Base-by-base conservation (phyloP, 2,888 invertebrate species). In the Luperina nickerlii region DNA sequence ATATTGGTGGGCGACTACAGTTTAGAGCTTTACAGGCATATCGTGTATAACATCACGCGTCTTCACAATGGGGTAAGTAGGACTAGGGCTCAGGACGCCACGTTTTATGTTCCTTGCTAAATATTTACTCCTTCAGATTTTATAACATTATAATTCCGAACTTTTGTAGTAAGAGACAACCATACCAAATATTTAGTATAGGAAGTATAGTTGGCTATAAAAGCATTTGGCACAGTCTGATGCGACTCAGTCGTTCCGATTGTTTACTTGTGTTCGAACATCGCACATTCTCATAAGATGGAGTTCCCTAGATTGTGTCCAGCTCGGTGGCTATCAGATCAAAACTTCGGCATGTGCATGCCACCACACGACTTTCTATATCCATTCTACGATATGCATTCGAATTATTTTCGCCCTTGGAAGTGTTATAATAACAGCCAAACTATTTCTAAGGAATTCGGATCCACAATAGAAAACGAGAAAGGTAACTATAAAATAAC, bases 401-500 rank as follows among this genome's bases (percentile, higher is more conserved):
- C 88, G n/a, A 87, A 90, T 83, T 94, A 93, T 83, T 92, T 88
- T 72, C 90, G 93, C 70, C 93, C 92, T 8, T 94, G 93, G 94
- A 91, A 90, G 73, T 88, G 88, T 81, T 85, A 74, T 20, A 72
- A 65, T 42, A 87, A 84, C 27, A 48, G 48, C n/a, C 89, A 92
- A 86, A 86, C 74, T 69, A 77, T 78, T 60, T 81, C 82, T 15
- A 91, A 92, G 82, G 93, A 93, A 76, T 89, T 90, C 57, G 92
- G 92, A 45, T 94, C 94, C 7, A 92, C 91, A 68, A 88, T 94
- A 73, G 88, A 90, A 71, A 90, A 91, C 74, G 89, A 91, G 68
- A 92, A 92, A 82, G 95, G 96, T 76, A 91, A 90, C 74, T 97
- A 95, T 81, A 96, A 97, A 95, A 97, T 98, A 2, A 97, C 97